phyloP scores from a whole-genome alignment of 2,113 vertebrate species.

The Etheostoma spectabile region DNA sequence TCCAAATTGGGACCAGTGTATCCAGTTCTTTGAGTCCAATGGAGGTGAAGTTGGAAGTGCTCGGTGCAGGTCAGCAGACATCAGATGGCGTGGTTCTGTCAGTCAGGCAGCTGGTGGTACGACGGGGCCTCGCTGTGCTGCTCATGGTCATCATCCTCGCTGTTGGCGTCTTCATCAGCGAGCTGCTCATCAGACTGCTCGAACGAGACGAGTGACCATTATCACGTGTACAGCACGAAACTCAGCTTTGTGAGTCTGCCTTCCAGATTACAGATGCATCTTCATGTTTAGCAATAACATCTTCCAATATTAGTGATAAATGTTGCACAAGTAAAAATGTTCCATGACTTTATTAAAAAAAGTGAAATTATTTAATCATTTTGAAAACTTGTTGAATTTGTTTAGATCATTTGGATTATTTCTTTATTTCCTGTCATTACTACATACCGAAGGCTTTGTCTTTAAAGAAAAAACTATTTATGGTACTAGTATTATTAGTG shows the following conservation, averaged over 20 bases:
- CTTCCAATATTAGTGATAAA: too few relatives aligned
- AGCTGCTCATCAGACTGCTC: conserved; percentile 65
- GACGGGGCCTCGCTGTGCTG: conserved; percentile 68
- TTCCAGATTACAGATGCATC: not conserved
- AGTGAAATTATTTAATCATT: too few relatives aligned
- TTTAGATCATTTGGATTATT: too few relatives aligned
- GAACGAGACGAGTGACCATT: conserved; percentile 46
- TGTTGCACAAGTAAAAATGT: too few relatives aligned
- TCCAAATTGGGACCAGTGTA: not conserved
- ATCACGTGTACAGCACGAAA: not conserved
- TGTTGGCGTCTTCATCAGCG: conserved; percentile 71
- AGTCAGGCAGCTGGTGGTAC: conserved; percentile 74
- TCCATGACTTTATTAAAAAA: too few relatives aligned
- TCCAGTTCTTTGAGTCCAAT: not conserved
- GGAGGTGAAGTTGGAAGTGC: conserved; percentile 33
- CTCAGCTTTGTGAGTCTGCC: not conserved
- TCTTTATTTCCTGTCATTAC: not conserved
- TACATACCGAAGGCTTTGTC: not conserved
- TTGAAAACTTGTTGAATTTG: not conserved
- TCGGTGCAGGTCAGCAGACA: conserved; percentile 23
- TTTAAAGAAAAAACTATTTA: not conserved
- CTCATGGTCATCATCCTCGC: conserved; percentile 76
- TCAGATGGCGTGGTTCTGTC: conserved; percentile 42
- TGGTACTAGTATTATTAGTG: too few relatives aligned
- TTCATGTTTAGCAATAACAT: not conserved